Evolutionary conservation across 2,797 vertebrate species (phyloP).

Genomic region (Odontamblyopus lacepedii): DNA sequence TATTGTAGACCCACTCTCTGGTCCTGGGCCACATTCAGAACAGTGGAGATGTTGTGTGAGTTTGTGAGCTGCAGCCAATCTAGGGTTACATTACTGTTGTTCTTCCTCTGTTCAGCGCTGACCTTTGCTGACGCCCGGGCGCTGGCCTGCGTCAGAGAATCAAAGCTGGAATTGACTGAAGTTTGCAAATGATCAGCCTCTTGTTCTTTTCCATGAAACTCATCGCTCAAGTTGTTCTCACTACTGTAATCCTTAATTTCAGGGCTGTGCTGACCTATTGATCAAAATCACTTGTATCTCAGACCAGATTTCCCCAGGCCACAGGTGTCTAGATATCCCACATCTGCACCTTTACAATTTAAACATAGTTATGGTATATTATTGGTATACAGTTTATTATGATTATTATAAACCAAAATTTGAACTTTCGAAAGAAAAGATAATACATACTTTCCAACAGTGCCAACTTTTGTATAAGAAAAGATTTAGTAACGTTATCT

Average conservation of each 20-base stretch:
- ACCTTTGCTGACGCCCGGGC: slow-evolving; percentile 57
- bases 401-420: background rate
- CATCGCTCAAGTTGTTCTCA: slow-evolving; percentile 1
- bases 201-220: slow-evolving; percentile 31
- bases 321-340: background rate
- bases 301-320: too few species aligned
- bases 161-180: slow-evolving; percentile 46
- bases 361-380: background rate
- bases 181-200: slow-evolving; percentile 23
- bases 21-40: slow-evolving; percentile 55
- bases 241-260: background rate
- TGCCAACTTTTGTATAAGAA: slow-evolving; percentile 20
- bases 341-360: slow-evolving; percentile 1
- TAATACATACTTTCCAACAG: background rate
- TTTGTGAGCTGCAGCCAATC: slow-evolving; percentile 26
- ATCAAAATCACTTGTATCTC: background rate
- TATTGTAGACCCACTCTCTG: slow-evolving; percentile 64
- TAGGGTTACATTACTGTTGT: slow-evolving; percentile 35
- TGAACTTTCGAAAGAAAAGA: background rate
- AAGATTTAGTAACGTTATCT: slow-evolving; percentile 25
- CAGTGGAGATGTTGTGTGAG: slow-evolving; percentile 54
- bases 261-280: background rate
- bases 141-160: slow-evolving; percentile 49
- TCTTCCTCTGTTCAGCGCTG: slow-evolving; percentile 39
- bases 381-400: background rate